phyloP scores from a whole-genome alignment of 92 coral and sea anemone genomes.

The Siderastrea siderea region DNA sequence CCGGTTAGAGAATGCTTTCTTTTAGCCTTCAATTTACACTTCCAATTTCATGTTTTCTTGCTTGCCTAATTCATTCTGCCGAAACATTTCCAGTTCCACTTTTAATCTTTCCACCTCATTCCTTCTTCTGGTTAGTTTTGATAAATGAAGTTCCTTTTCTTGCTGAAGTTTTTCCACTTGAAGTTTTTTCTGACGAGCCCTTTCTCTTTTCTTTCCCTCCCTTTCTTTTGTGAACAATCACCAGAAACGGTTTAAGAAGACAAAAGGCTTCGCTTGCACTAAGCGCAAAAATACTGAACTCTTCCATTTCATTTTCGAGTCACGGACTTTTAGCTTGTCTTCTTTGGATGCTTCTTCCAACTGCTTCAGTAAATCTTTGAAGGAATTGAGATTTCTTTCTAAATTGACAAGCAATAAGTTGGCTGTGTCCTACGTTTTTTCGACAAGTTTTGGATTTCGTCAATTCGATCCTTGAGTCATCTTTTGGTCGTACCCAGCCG shows the following conservation, averaged over 20 bases:
- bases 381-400: slow-evolving; percentile 21
- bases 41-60: background rate
- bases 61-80: background rate
- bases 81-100: slow-evolving; percentile 3
- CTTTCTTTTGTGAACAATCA: background rate
- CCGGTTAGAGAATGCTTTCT: background rate
- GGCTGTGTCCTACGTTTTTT: background rate
- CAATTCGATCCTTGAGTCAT: no score
- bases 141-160: background rate
- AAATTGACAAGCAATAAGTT: background rate
- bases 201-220: background rate
- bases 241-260: background rate
- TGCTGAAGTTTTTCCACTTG: slow-evolving; percentile 11
- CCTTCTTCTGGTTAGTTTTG: background rate
- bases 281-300: slow-evolving; percentile 4
- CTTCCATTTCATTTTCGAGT: slow-evolving; percentile 37
- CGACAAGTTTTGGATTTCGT: no score
- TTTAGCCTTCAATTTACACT: background rate
- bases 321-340: slow-evolving; percentile 10
- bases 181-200: background rate
- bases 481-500: no score
- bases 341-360: slow-evolving; percentile 18
- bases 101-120: background rate
- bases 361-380: slow-evolving; percentile 23
- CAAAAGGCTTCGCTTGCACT: slow-evolving; percentile 14